Conservation (phyloP, 2,888 invertebrate genomes). For the Frankliniella intonsa region DNA sequence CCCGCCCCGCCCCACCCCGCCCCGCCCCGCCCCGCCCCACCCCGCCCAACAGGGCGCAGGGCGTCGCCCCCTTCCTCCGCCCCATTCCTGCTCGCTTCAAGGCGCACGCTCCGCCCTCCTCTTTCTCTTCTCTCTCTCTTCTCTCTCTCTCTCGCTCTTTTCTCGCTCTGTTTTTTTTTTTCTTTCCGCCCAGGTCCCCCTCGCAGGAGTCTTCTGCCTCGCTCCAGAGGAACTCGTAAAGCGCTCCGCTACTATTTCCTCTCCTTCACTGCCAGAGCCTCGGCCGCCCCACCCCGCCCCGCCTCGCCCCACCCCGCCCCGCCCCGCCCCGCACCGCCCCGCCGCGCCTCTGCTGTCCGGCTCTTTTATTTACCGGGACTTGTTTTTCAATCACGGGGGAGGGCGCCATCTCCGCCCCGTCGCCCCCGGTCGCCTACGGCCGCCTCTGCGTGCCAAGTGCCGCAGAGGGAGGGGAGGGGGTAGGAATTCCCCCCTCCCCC, state of each 20-base stretch:
- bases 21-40: slow-evolving; percentile 32
- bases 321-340: too few species aligned
- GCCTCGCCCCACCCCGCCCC: too few species aligned
- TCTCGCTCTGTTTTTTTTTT: slow-evolving; percentile 29
- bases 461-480: too few species aligned
- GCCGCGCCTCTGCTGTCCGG: background rate
- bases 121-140: slow-evolving; percentile 27
- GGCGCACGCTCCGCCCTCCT: slow-evolving; percentile 37
- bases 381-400: slow-evolving; percentile 30
- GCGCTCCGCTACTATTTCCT: slow-evolving; percentile 6
- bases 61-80: slow-evolving; percentile 41
- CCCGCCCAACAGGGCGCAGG: slow-evolving; percentile 34
- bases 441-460: too few species aligned
- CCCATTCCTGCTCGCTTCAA: slow-evolving; percentile 39
- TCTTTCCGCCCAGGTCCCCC: background rate
- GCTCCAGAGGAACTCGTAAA: background rate
- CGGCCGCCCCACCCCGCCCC: too few species aligned
- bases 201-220: background rate
- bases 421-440: slow-evolving; percentile 34
- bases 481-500: too few species aligned
- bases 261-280: background rate
- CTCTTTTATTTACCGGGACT: slow-evolving; percentile 21
- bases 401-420: slow-evolving; percentile 39
- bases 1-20: slow-evolving; percentile 31
- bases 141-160: background rate